Evolutionary conservation across 2,113 vertebrate genomes (phyloP).

Genomic region (Herpailurus yagouaroundi): DNA sequence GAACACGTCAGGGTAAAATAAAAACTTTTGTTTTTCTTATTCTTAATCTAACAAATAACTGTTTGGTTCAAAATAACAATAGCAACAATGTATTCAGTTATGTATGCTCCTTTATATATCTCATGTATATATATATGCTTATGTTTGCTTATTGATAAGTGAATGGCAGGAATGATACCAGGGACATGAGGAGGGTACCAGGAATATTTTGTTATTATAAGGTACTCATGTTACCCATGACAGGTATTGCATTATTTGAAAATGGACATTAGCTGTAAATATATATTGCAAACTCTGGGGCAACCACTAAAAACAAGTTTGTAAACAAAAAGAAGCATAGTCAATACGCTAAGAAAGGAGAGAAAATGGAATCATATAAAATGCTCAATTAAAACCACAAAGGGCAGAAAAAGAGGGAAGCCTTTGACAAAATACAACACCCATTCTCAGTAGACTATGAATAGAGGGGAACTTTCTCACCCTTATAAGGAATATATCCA

Average conservation of each 20-base stretch:
- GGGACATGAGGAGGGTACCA: neutral
- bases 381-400: neutral
- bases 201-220: neutral
- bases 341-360: neutral
- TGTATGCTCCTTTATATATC: neutral
- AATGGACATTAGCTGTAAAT: neutral
- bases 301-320: neutral
- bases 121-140: neutral
- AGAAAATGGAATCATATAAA: neutral
- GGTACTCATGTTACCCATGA: neutral
- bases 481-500: neutral
- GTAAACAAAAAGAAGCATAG: no score
- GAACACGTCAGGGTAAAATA: neutral
- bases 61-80: neutral
- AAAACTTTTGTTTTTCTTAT: neutral
- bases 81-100: neutral
- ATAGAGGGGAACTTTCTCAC: neutral
- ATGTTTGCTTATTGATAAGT: neutral
- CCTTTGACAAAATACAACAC: neutral
- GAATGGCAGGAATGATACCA: neutral
- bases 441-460: no score
- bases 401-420: neutral
- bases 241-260: neutral
- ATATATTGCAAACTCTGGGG: neutral
- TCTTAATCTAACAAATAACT: neutral